Evolutionary conservation across 2,797 vertebrate species (phyloP).

Genomic region (Margarornis squamiger): DNA sequence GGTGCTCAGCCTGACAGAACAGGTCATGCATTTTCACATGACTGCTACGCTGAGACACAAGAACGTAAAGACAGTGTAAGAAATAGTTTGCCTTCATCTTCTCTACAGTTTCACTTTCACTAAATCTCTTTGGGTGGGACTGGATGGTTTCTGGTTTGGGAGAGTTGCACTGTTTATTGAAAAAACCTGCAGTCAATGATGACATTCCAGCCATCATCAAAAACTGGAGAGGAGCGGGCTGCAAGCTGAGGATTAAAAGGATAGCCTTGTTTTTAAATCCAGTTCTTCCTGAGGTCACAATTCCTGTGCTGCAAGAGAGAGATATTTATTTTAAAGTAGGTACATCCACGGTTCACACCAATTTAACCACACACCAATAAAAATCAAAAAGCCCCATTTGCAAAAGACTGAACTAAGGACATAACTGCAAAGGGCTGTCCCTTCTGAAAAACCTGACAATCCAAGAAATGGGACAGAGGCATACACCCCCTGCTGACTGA

Average conservation of each 20-base stretch:
- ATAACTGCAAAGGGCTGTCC: not conserved
- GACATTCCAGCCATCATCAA: not conserved
- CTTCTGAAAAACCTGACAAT: not conserved
- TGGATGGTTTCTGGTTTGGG: not conserved
- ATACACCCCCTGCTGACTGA: not conserved
- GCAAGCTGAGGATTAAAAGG: not conserved
- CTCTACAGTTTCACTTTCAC: not conserved
- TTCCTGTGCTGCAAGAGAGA: not conserved
- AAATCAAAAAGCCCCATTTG: not conserved
- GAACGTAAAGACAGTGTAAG: not conserved
- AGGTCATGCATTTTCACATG: not conserved
- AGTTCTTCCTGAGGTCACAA: not conserved
- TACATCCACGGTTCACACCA: not conserved
- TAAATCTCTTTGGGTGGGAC: not conserved
- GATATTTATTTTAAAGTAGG: not conserved
- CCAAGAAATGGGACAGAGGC: not conserved
- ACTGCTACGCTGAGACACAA: not conserved
- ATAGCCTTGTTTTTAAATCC: not conserved
- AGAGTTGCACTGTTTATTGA: not conserved
- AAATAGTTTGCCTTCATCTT: not conserved
- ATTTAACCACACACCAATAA: not conserved
- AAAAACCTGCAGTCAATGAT: not conserved
- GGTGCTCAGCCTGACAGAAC: not conserved
- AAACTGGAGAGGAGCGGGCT: not conserved
- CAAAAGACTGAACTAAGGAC: not conserved